These are phyloP conservation scores for Sorex maritimensis DNA, from an alignment of 2,797 vertebrate genomes.

Conservation along the genomic window DNA sequence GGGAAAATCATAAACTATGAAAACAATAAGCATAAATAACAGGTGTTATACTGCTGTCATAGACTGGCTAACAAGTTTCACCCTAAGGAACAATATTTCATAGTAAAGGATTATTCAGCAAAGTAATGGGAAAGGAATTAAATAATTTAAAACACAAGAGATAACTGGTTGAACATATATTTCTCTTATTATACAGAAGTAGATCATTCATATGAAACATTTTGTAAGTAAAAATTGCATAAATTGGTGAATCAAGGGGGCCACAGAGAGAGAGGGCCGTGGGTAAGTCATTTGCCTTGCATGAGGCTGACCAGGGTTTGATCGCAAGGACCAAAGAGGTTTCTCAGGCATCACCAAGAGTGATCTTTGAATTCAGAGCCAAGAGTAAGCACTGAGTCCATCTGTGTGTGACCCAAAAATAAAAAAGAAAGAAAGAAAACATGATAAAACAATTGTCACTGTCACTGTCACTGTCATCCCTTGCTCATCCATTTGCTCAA, in stretches of 20 bases:
- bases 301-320: too few species aligned
- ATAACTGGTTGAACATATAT: background rate
- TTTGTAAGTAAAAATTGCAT: background rate
- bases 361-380: too few species aligned
- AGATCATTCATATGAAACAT: background rate
- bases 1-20: background rate
- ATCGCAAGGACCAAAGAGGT: too few species aligned
- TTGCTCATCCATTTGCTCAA: too few species aligned
- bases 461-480: too few species aligned
- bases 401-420: too few species aligned
- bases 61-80: background rate
- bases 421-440: background rate
- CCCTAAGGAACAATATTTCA: constrained; percentile 23
- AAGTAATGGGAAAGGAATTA: background rate
- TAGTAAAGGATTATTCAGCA: background rate
- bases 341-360: too few species aligned
- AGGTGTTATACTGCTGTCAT: background rate
- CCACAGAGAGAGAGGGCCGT: too few species aligned
- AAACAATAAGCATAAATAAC: constrained; percentile 1
- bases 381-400: too few species aligned
- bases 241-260: background rate
- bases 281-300: too few species aligned
- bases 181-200: background rate
- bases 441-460: too few species aligned
- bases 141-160: background rate